phyloP scores from a whole-genome alignment of 2,888 invertebrate genomes.

The Plebejus anna region DNA sequence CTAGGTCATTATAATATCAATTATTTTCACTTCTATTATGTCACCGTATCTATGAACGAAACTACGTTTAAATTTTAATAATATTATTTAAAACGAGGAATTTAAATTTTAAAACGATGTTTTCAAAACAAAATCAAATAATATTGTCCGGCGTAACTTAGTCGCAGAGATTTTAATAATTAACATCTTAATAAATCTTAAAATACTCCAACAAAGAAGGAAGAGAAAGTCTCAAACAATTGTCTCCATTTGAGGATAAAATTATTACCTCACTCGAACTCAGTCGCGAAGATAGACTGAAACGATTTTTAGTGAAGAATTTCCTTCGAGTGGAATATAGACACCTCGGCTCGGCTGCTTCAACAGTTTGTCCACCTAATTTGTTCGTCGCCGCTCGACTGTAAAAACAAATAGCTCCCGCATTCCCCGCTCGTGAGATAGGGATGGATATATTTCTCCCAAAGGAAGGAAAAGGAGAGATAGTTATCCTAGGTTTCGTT shows the following conservation, averaged over 20 bases:
- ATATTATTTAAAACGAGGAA: background rate
- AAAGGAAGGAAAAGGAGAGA: conserved; percentile 57
- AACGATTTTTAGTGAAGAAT: conserved; percentile 69
- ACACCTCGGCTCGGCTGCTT: conserved; percentile 74
- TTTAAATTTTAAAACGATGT: background rate
- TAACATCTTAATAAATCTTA: conserved; percentile 8
- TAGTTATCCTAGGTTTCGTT: conserved; percentile 57
- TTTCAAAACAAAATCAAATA: background rate
- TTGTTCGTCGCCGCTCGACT: conserved; percentile 76
- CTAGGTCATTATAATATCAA: too few species aligned
- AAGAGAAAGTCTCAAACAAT: conserved; percentile 24
- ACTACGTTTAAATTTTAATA: background rate
- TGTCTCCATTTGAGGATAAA: conserved; percentile 59
- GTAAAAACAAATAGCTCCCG: conserved; percentile 77
- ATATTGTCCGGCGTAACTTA: background rate
- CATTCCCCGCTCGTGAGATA: conserved; percentile 65
- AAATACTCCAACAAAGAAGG: conserved; percentile 5
- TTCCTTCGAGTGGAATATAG: conserved; percentile 69
- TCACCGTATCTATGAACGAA: background rate
- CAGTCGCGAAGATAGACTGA: conserved; percentile 61
- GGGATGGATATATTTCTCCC: conserved; percentile 61
- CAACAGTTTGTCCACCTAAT: conserved; percentile 80
- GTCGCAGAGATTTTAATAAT: conserved; percentile 5
- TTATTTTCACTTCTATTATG: background rate
- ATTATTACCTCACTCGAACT: conserved; percentile 66